phyloP scores from a whole-genome alignment of 2,797 vertebrate species.

The Muscicapa striata region DNA sequence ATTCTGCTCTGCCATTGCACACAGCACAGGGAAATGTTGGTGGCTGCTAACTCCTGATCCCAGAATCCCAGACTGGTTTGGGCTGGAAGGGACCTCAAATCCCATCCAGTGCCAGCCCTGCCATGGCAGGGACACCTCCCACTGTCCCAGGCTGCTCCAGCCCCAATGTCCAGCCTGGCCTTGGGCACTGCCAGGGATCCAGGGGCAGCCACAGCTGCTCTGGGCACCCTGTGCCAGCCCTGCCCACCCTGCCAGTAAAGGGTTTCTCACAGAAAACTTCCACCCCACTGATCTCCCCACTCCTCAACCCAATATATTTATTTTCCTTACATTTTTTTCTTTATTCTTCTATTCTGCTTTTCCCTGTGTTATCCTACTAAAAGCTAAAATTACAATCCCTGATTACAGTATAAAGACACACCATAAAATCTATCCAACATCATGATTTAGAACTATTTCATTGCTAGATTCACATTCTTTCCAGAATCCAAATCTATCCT shows the following conservation, averaged over 20 bases:
- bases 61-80: fast-evolving
- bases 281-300: not conserved
- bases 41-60: too few relatives aligned
- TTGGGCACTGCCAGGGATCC: too few relatives aligned
- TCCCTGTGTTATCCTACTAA: not conserved
- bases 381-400: not conserved
- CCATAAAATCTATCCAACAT: not conserved
- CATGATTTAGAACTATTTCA: not conserved
- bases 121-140: not conserved
- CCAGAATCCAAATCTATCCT: not conserved
- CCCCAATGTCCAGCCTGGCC: not conserved
- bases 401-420: not conserved
- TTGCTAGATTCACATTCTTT: not conserved
- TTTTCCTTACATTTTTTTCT: not conserved
- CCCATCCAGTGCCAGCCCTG: fast-evolving
- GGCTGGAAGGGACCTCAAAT: fast-evolving
- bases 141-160: not conserved
- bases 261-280: not conserved
- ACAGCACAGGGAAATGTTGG: not conserved
- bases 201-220: not conserved
- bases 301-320: not conserved
- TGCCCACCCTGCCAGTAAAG: not conserved
- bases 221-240: too few relatives aligned
- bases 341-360: not conserved
- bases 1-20: not conserved